Evolutionary conservation across 2,113 vertebrate species (phyloP).

Genomic region (Apus apus): DNA sequence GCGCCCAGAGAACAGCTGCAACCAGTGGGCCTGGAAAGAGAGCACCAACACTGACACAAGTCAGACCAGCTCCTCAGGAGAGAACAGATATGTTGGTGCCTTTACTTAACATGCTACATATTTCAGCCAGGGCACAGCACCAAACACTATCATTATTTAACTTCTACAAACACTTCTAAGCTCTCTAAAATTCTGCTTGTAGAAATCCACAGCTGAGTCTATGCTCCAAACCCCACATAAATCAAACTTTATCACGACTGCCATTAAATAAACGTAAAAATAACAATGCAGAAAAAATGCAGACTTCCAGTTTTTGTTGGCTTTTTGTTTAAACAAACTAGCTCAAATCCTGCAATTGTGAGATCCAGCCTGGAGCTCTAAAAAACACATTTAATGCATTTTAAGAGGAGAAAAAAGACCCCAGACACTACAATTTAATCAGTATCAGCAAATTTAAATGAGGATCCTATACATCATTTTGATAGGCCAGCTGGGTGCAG

Average conservation of each 20-base stretch:
- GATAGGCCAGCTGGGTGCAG: neutral
- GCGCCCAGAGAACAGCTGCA: neutral
- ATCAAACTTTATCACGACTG: neutral
- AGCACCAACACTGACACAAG: neutral
- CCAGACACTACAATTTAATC: neutral
- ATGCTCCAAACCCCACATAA: neutral
- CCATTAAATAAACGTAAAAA: neutral
- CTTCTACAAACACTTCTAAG: neutral
- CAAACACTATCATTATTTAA: neutral
- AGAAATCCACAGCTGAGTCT: neutral
- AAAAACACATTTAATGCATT: neutral
- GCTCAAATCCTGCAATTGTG: slow-evolving; percentile 37
- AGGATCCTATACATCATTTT: neutral
- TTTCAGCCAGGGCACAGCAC: neutral
- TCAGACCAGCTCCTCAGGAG: neutral
- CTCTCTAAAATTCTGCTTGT: neutral
- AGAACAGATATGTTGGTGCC: neutral
- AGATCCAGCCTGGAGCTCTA: neutral
- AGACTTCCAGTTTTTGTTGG: slow-evolving; percentile 22
- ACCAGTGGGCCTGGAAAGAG: neutral
- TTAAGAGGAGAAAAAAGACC: neutral
- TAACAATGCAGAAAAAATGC: neutral
- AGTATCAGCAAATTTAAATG: neutral
- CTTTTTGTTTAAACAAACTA: slow-evolving; percentile 21
- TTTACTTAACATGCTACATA: neutral